Conservation (phyloP, 1,140 invertebrate species). For the Leptinotarsa texana region DNA sequence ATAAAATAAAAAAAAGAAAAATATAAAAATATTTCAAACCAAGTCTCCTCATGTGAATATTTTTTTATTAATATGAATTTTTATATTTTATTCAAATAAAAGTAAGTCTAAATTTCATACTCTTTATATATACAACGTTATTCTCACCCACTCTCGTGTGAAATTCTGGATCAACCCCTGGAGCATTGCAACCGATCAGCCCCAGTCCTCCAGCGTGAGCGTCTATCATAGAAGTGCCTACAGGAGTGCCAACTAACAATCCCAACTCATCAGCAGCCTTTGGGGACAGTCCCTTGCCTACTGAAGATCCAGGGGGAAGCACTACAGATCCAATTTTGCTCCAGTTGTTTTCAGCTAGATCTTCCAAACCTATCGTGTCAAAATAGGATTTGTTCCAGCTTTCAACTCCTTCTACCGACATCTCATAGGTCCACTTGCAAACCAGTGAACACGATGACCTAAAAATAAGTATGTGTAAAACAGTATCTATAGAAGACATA, state of each 20-base stretch:
- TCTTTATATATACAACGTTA: too few relatives aligned
- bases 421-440: conserved; percentile 94
- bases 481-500: too few relatives aligned
- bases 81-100: too few relatives aligned
- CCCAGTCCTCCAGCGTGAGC: conserved; percentile 92
- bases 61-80: too few relatives aligned
- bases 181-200: conserved; percentile 71
- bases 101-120: too few relatives aligned
- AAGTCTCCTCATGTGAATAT: too few relatives aligned
- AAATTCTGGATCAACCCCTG: conserved; percentile 61
- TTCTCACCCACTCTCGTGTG: conserved; percentile 62
- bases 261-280: conserved; percentile 72
- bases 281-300: conserved; percentile 70
- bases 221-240: conserved; percentile 90
- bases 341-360: conserved; percentile 72
- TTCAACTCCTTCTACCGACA: conserved; percentile 59
- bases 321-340: conserved; percentile 76
- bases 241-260: conserved; percentile 70
- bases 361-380: conserved; percentile 72
- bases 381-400: conserved; percentile 82
- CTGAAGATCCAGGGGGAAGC: conserved; percentile 70
- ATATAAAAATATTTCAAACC: too few relatives aligned
- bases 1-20: too few relatives aligned
- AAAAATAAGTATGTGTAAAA: neutral
- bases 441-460: conserved; percentile 90